Base-by-base conservation (phyloP, 2,797 vertebrate species). In the Epinephelus malabaricus region DNA sequence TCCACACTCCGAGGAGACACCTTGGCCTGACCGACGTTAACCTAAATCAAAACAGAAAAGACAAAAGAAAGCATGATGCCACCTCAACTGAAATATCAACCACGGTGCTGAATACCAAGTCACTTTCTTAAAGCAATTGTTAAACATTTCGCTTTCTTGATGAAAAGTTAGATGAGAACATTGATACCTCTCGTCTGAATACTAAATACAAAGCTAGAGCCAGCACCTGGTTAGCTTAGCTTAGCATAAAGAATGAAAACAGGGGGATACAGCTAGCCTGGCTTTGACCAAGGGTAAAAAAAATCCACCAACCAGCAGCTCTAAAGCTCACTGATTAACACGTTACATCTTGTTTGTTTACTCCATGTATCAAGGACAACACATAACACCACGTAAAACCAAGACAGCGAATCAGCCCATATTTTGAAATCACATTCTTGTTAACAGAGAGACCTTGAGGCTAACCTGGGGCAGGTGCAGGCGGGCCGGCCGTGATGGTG, bases 401-500 rank as follows among this genome's bases (percentile, higher is more conserved):
- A 63, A 25, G 11, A 58, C 43, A 43, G 59, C 6, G 2, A 49
- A 64, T 4, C 6, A 3, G 8, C 14, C 15, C 8, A 21, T 51
- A 10, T 51, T n/a, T 50, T 4, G 5, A 45, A 38, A 8, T 45
- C 18, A 49, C 30, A 27, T 40, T 27, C 7, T 45, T 5, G 25
- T 27, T 17, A 43, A 71, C 18, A 55, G 4, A 76, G 40, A 58
- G 8, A 30, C 15, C n/a, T 40, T 0, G 0, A 27, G 11, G 64
- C 81, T 68, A 21, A 94, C 93, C 90, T 90, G 88, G 1, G 85
- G 92, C 69, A 92, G 87, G 69, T 86, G 90, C 46, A 91, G 87
- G 61, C 78, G 83, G 12, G 67, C 74, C 0, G 87, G 84, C 21
- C 83, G 74, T 4, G 56, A 23, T 4, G 74, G 69, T 1, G 72